Conservation (phyloP, 2,113 vertebrate genomes). For the Gyps fulvus region DNA sequence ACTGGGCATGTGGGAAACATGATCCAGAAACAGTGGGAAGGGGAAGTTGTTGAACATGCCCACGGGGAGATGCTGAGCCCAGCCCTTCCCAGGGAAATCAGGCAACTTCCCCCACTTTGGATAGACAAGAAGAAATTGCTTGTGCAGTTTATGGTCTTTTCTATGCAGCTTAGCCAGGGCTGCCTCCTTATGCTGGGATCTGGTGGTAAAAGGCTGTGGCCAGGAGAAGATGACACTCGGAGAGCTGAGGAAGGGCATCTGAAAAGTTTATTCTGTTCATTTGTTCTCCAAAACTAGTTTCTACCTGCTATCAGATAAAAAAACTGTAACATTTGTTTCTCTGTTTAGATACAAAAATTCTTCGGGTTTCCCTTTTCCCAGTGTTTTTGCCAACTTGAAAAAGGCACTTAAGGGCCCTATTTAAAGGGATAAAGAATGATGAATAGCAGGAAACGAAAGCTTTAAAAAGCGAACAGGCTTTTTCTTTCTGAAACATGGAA, state of each 20-base stretch:
- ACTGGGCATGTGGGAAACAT: background rate
- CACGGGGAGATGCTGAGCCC: background rate
- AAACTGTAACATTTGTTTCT: background rate
- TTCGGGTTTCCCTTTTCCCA: background rate
- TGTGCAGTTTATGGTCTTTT: background rate
- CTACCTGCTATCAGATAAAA: background rate
- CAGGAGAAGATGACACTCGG: background rate
- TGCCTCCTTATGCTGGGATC: background rate
- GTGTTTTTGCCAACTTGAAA: background rate
- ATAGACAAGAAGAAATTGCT: background rate
- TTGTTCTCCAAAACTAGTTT: background rate
- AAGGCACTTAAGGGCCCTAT: background rate
- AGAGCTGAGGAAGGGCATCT: background rate
- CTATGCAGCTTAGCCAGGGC: background rate
- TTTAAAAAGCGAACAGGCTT: background rate
- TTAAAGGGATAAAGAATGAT: background rate
- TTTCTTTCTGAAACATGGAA: background rate
- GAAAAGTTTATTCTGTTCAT: background rate
- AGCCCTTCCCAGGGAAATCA: background rate
- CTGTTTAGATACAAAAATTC: background rate
- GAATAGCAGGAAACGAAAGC: background rate
- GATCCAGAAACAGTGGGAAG: background rate
- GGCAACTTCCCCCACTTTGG: background rate
- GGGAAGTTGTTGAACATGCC: background rate
- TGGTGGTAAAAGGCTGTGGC: background rate